Conservation (phyloP, 1,140 invertebrate species). For the Drosophila arawakana region DNA sequence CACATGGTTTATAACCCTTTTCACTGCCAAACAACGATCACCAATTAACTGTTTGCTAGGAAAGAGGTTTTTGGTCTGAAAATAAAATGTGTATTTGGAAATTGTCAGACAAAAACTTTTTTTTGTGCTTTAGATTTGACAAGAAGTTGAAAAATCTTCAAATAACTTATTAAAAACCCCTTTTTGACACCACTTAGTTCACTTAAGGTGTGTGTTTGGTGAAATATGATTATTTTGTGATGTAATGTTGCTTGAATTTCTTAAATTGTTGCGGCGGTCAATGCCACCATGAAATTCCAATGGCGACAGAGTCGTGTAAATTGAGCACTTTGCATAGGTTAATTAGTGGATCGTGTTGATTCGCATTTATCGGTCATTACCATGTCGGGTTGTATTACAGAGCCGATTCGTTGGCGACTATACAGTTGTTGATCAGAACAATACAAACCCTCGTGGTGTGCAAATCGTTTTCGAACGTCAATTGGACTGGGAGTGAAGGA, state of each 20-base stretch:
- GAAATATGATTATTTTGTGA: too few species aligned
- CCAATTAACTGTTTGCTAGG: background rate
- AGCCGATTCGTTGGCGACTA: background rate
- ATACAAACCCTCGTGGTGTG: conserved; percentile 41
- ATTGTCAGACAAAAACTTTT: background rate
- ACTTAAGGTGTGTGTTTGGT: too few species aligned
- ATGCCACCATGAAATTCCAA: conserved; percentile 3
- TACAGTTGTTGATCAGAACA: conserved; percentile 43
- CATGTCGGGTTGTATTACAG: conserved; percentile 7
- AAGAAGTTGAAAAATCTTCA: too few species aligned
- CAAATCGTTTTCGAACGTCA: conserved; percentile 8
- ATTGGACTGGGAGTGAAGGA: background rate
- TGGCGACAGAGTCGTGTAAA: background rate
- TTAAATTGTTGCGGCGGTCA: background rate
- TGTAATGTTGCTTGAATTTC: background rate
- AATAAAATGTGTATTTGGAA: too few species aligned
- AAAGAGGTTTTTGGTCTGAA: background rate
- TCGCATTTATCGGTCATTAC: conserved; percentile 73
- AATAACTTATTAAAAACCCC: too few species aligned
- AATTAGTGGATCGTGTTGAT: conserved; percentile 39
- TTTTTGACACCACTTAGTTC: too few species aligned
- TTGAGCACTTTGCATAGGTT: conserved; percentile 50
- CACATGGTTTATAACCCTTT: background rate
- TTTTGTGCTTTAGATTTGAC: too few species aligned
- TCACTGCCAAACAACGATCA: conserved; percentile 1